Conservation (phyloP, 2,113 vertebrate species). For the Thamnaconus septentrionalis region DNA sequence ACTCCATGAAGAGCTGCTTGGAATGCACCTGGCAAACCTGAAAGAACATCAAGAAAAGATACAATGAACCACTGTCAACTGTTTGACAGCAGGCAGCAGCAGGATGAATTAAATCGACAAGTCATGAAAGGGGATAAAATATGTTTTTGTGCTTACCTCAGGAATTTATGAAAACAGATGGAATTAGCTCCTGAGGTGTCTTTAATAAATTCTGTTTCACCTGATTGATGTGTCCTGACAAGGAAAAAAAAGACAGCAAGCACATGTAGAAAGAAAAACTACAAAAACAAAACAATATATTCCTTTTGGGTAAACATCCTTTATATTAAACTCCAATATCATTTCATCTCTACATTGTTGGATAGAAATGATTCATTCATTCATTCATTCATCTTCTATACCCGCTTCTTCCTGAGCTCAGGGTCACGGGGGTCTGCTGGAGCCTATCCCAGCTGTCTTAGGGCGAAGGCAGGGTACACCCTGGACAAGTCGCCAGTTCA, state of each 20-base stretch:
- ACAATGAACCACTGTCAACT: neutral
- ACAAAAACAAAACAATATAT: no score
- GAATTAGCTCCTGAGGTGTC: slow-evolving; percentile 62
- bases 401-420: no score
- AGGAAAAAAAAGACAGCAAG: neutral
- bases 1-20: slow-evolving; percentile 77
- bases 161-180: slow-evolving; percentile 70
- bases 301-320: no score
- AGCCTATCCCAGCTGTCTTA: no score
- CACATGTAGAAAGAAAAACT: neutral
- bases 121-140: no score
- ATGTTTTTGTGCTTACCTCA: slow-evolving; percentile 60
- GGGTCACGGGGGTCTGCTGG: no score
- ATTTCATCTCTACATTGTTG: no score
- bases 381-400: no score
- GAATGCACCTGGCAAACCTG: slow-evolving; percentile 79
- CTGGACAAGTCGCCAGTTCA: no score
- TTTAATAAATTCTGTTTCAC: slow-evolving; percentile 71
- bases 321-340: no score
- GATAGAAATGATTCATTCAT: no score
- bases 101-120: neutral
- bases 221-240: slow-evolving; percentile 69
- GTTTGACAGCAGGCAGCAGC: neutral
- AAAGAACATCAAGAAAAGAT: neutral
- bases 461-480: no score